Evolutionary conservation across 1,140 invertebrate species (phyloP).

Genomic region (Chironomus striatipennis): DNA sequence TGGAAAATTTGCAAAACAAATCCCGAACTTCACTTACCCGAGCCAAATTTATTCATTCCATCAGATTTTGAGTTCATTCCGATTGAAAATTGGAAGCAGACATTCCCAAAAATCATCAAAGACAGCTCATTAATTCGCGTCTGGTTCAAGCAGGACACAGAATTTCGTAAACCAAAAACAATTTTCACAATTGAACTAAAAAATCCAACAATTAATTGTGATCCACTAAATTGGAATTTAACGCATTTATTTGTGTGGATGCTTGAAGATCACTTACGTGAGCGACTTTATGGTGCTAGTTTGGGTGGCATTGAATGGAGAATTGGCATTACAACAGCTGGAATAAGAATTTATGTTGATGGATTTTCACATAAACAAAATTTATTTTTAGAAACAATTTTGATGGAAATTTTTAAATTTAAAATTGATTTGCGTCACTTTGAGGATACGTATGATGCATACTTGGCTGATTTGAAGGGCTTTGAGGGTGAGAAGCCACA

Average conservation of each 20-base stretch:
- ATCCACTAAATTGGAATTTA: conserved; percentile 76
- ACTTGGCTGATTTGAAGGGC: conserved; percentile 62
- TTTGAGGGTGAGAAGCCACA: conserved; percentile 87
- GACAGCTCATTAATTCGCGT: conserved; percentile 69
- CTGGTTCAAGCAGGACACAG: conserved; percentile 93
- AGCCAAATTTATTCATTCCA: conserved; percentile 87
- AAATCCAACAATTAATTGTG: conserved; percentile 78
- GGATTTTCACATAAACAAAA: conserved; percentile 91
- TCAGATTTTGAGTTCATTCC: conserved; percentile 67
- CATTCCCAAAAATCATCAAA: conserved; percentile 64
- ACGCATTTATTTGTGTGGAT: conserved; percentile 75
- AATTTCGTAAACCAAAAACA: conserved; percentile 83
- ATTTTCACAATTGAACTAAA: conserved; percentile 69
- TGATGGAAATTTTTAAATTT: conserved; percentile 77
- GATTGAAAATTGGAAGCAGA: conserved; percentile 52
- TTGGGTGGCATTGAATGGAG: conserved; percentile 78
- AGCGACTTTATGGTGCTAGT: conserved; percentile 86
- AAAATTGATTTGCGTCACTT: conserved; percentile 76
- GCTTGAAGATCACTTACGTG: conserved; percentile 78
- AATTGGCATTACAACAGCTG: conserved; percentile 68
- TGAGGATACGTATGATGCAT: conserved; percentile 77
- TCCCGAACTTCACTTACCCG: conserved; percentile 65
- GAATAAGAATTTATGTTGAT: conserved; percentile 46
- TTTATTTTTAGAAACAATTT: conserved; percentile 76
- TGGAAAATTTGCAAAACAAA: conserved; percentile 61